Percentiles rank a stretch among this genome's conserved stretches.
phyloP scores from a whole-genome alignment of 2,888 invertebrate species.

The Perizoma affinitatum region DNA sequence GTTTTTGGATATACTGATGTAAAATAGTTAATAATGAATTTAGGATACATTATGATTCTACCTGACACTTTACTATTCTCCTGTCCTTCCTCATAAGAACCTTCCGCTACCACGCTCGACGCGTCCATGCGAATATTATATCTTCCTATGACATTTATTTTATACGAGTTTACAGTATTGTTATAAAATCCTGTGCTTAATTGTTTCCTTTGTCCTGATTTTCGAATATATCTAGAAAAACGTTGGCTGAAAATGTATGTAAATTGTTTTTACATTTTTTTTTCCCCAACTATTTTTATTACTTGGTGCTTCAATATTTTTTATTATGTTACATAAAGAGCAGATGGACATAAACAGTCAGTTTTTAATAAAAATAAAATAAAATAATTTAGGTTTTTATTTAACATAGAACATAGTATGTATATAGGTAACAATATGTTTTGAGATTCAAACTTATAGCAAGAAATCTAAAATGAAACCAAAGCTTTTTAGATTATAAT shows the following conservation, averaged over 20 bases:
- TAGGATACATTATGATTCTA: too few relatives aligned
- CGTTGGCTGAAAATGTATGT: background rate
- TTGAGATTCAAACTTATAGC: too few relatives aligned
- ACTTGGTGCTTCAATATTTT: slow-evolving; percentile 2
- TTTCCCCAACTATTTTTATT: background rate
- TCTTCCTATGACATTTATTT: too few relatives aligned
- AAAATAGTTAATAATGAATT: background rate
- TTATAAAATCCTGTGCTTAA: too few relatives aligned
- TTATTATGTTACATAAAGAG: slow-evolving; percentile 1
- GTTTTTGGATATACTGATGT: slow-evolving; percentile 22
- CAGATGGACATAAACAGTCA: slow-evolving; percentile 8
- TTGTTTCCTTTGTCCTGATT: background rate
- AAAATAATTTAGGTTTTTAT: background rate
- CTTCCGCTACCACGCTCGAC: too few relatives aligned
- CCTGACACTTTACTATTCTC: too few relatives aligned
- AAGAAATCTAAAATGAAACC: slow-evolving; percentile 19
- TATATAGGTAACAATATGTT: too few relatives aligned
- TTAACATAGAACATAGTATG: background rate
- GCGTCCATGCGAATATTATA: too few relatives aligned
- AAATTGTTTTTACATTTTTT: too few relatives aligned
- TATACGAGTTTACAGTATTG: too few relatives aligned
- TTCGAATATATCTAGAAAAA: background rate
- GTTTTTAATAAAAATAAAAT: slow-evolving; percentile 11
- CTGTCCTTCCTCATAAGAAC: too few relatives aligned
- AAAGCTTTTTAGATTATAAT: slow-evolving; percentile 22